Evolutionary conservation across 2,113 vertebrate species (phyloP).

Genomic region (Myotis yumanensis): DNA sequence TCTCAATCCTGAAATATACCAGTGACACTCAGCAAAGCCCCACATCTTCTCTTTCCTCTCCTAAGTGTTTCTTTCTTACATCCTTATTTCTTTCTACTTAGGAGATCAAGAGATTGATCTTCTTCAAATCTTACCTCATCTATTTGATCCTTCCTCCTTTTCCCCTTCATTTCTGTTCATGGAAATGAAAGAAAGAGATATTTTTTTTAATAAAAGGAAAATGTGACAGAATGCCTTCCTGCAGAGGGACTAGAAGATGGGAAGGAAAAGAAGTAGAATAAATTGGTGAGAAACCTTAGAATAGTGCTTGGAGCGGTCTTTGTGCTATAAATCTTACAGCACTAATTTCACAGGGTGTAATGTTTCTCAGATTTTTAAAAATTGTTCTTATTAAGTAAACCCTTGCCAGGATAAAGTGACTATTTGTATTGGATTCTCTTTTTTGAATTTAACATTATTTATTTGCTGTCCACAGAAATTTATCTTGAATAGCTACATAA

Average conservation of each 20-base stretch:
- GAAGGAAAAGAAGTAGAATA: neutral
- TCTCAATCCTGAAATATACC: neutral
- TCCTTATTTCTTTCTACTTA: neutral
- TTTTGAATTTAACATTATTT: neutral
- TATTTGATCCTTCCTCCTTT: neutral
- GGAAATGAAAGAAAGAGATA: neutral
- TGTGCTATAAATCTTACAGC: neutral
- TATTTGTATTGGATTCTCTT: neutral
- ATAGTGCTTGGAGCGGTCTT: neutral
- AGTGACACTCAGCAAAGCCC: accelerated
- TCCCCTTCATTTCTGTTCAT: neutral
- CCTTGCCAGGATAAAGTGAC: neutral
- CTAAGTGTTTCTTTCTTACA: neutral
- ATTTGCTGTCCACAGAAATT: neutral
- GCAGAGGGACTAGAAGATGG: accelerated
- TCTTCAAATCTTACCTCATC: neutral
- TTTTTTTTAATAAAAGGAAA: neutral
- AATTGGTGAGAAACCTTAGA: neutral
- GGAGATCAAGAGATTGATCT: neutral
- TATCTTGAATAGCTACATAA: neutral
- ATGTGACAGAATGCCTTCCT: neutral
- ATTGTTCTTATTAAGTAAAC: neutral
- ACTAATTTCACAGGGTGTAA: neutral
- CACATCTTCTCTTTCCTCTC: neutral
- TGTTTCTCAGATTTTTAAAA: neutral